Evolutionary conservation across 2,113 vertebrate genomes (phyloP).

Genomic region (Dromas ardeola): DNA sequence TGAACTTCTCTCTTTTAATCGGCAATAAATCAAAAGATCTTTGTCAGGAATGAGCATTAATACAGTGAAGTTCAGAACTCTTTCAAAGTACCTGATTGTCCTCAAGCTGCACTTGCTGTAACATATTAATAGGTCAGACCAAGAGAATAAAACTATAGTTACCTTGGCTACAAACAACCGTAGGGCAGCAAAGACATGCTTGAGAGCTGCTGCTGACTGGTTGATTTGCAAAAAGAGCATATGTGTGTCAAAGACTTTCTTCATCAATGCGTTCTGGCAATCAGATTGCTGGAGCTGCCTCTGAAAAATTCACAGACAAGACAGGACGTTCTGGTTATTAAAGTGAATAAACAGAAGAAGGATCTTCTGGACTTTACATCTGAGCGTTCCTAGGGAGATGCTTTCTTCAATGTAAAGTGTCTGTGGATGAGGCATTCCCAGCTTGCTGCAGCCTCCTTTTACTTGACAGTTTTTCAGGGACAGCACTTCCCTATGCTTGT

Average conservation of each 20-base stretch:
- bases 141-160: not conserved
- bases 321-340: not conserved
- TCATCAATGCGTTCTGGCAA: slow-evolving; percentile 93
- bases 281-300: slow-evolving; percentile 91
- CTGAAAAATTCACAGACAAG: slow-evolving; percentile 71
- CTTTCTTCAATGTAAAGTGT: not conserved
- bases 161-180: slow-evolving; percentile 95
- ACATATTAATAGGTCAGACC: not conserved
- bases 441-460: not conserved
- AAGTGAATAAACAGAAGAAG: not conserved
- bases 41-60: not conserved
- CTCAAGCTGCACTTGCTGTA: not conserved
- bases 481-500: not conserved
- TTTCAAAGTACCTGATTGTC: not conserved
- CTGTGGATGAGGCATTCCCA: not conserved
- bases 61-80: not conserved
- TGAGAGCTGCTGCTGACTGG: slow-evolving; percentile 90
- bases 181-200: slow-evolving; percentile 90
- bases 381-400: not conserved
- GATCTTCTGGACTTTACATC: not conserved
- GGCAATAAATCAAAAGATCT: not conserved
- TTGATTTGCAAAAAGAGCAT: slow-evolving; percentile 97
- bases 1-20: not conserved
- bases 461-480: not conserved
- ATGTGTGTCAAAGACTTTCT: slow-evolving; percentile 96